These are phyloP conservation scores for Epinephelus malabaricus DNA, from an alignment of 2,797 vertebrate species.

Conservation along the genomic window DNA sequence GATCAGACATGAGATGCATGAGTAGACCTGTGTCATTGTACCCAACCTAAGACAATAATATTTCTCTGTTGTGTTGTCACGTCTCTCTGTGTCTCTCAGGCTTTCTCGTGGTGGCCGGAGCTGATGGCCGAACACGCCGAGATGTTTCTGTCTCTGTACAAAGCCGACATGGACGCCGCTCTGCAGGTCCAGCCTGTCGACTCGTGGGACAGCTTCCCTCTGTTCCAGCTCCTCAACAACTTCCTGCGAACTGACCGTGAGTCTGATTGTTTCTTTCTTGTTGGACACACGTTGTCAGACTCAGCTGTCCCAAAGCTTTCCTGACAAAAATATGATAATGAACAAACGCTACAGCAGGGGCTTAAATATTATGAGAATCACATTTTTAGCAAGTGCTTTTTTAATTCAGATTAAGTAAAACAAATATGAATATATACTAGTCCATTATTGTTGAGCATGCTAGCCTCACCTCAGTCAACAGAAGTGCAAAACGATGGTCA, in stretches of 20 bases:
- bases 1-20: no score
- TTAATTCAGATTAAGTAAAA: no score
- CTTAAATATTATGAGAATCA: no score
- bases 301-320: no score
- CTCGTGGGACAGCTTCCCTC: constrained; percentile 96
- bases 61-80: background rate
- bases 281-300: background rate
- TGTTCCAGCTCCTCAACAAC: constrained; percentile 97
- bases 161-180: constrained; percentile 91
- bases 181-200: constrained; percentile 92
- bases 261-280: constrained; percentile 48
- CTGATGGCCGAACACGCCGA: constrained; percentile 94
- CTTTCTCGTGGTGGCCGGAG: constrained; percentile 96
- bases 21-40: background rate
- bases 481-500: no score
- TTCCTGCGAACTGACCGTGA: constrained; percentile 93
- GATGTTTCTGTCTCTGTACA: constrained; percentile 93
- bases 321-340: no score
- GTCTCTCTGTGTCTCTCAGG: constrained; percentile 79
- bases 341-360: no score
- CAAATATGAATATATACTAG: no score
- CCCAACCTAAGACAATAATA: background rate
- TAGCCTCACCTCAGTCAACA: no score
- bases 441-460: no score
- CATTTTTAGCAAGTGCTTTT: no score